phyloP scores from a whole-genome alignment of 2,888 invertebrate species.

The Trissoscelio sp. region DNA sequence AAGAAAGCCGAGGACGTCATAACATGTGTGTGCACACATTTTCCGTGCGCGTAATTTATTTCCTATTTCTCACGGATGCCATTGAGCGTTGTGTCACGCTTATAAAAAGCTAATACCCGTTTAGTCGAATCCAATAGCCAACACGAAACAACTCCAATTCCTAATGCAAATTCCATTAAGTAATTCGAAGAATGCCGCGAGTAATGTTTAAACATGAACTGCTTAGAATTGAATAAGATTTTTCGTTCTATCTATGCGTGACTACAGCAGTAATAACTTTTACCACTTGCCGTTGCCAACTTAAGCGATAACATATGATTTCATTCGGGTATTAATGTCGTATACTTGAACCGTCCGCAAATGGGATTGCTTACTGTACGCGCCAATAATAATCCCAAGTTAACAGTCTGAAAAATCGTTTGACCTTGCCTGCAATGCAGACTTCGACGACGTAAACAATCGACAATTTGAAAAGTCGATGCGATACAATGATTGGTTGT shows the following conservation, averaged over 20 bases:
- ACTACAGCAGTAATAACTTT: too few relatives aligned
- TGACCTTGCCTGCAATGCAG: slow-evolving; percentile 26
- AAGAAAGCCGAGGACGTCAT: slow-evolving; percentile 51
- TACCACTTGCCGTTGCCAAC: too few relatives aligned
- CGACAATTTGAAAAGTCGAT: background rate
- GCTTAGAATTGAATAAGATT: slow-evolving; percentile 1
- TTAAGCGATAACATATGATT: slow-evolving; percentile 1
- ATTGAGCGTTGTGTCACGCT: slow-evolving; percentile 38
- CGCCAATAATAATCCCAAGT: slow-evolving; percentile 30
- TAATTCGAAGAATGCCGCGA: background rate
- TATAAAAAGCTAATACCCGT: slow-evolving; percentile 43
- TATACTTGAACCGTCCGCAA: background rate
- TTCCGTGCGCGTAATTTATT: slow-evolving; percentile 27
- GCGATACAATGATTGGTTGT: too few relatives aligned
- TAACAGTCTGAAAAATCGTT: slow-evolving; percentile 25
- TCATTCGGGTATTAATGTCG: slow-evolving; percentile 6
- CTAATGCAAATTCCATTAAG: slow-evolving; percentile 26
- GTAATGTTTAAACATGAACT: background rate
- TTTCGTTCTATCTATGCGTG: background rate
- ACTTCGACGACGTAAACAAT: background rate
- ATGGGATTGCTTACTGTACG: slow-evolving; percentile 32
- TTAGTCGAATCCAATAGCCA: slow-evolving; percentile 23
- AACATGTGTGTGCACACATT: slow-evolving; percentile 21
- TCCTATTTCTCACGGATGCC: slow-evolving; percentile 57
- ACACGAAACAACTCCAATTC: background rate